Conservation (phyloP, 2,113 vertebrate genomes). For the Arothron firmamentum region DNA sequence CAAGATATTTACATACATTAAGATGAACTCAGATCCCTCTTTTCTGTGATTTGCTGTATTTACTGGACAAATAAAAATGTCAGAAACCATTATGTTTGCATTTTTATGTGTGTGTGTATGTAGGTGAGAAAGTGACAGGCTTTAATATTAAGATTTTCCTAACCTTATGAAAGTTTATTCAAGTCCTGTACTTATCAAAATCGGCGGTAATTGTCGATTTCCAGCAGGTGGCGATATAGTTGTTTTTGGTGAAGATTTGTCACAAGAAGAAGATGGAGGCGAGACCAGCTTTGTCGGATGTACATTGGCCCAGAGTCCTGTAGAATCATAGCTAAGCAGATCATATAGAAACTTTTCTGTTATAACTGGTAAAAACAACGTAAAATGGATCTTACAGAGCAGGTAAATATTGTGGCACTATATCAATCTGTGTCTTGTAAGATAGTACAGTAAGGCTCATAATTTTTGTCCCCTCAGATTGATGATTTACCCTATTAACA, state of each 20-base stretch:
- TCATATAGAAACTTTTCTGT: neutral
- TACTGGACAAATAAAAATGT: too few relatives aligned
- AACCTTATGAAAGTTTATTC: too few relatives aligned
- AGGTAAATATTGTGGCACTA: conserved; percentile 48
- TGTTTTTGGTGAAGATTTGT: neutral
- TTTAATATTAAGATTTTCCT: too few relatives aligned
- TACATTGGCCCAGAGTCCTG: neutral
- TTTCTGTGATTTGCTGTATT: too few relatives aligned
- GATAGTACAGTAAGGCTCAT: neutral
- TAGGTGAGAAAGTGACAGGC: too few relatives aligned
- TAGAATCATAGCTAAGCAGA: neutral
- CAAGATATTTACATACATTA: neutral
- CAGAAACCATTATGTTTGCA: too few relatives aligned
- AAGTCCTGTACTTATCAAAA: too few relatives aligned
- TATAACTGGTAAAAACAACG: neutral
- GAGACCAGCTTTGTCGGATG: too few relatives aligned
- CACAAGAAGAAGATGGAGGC: neutral
- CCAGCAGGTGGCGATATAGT: neutral
- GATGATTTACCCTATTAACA: neutral
- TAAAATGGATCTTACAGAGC: conserved; percentile 68
- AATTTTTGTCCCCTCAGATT: neutral
- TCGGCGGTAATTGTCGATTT: too few relatives aligned
- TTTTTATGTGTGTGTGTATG: too few relatives aligned
- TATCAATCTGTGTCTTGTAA: neutral
- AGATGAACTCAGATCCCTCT: too few relatives aligned